A percentile compares a stretch with the other conserved stretches of the same genome.
Evolutionary conservation across 2,113 vertebrate genomes (phyloP).

Genomic region (Daphoenositta chrysoptera): DNA sequence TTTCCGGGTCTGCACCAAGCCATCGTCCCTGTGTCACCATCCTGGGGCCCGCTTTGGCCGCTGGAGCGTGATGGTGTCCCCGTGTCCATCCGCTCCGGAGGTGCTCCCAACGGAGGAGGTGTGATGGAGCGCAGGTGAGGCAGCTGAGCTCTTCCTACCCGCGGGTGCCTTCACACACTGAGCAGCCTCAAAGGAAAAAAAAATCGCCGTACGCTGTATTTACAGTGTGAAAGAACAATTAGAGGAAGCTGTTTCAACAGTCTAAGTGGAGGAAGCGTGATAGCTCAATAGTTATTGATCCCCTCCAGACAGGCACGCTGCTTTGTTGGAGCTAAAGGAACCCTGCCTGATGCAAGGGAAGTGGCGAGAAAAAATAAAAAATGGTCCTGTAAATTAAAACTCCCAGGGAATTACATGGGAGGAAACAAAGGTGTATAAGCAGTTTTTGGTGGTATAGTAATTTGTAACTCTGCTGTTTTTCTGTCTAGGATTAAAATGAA

Average conservation of each 20-base stretch:
- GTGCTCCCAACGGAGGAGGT: not conserved
- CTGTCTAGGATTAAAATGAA: not conserved
- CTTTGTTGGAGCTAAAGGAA: not conserved
- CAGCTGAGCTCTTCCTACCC: not conserved
- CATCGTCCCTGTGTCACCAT: accelerated
- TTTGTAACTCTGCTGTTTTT: not conserved
- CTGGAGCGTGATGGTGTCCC: accelerated
- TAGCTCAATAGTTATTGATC: not conserved
- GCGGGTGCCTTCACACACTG: not conserved
- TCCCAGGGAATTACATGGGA: not conserved
- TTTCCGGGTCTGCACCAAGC: not conserved
- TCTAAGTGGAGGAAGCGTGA: not conserved
- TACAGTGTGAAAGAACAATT: slow-evolving; percentile 14
- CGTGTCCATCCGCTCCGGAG: accelerated
- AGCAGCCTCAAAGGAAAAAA: not conserved
- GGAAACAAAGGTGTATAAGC: not conserved
- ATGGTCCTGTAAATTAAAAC: not conserved
- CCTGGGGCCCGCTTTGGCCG: not conserved
- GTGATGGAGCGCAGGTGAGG: not conserved
- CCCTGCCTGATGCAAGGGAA: not conserved
- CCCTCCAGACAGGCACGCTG: not conserved
- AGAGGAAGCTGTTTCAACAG: not conserved
- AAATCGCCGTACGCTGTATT: not conserved
- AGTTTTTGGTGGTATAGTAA: not conserved
- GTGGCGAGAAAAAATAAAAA: not conserved